phyloP scores from a whole-genome alignment of 2,888 invertebrate species.

The Ectemnius continuus region DNA sequence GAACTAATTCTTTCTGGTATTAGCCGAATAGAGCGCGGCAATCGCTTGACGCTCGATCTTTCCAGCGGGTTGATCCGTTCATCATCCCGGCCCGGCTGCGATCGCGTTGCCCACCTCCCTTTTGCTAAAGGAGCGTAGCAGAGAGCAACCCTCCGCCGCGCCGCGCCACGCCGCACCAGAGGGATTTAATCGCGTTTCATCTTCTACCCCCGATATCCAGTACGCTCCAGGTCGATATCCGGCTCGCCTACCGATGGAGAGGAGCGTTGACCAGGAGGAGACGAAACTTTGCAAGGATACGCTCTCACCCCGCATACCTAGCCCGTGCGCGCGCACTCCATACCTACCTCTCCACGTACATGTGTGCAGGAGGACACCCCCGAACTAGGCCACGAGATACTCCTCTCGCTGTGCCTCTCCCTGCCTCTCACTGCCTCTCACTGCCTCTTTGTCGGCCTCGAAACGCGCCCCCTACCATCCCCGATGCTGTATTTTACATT shows the following conservation, averaged over 20 bases:
- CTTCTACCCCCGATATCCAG: constrained; percentile 26
- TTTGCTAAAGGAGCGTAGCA: too few relatives aligned
- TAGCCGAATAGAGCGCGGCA: constrained; percentile 50
- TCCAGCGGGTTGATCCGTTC: constrained; percentile 19
- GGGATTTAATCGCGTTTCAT: constrained; percentile 64
- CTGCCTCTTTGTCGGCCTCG: not conserved
- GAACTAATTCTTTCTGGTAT: constrained; percentile 54
- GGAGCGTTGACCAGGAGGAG: constrained; percentile 64
- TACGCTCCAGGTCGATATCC: constrained; percentile 62
- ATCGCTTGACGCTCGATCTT: constrained; percentile 31
- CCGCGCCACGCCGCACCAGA: too few relatives aligned
- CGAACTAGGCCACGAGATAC: constrained; percentile 2
- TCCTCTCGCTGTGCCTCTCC: too few relatives aligned
- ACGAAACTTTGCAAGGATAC: constrained; percentile 57
- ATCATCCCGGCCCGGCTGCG: not conserved
- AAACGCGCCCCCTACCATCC: too few relatives aligned
- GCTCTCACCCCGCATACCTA: constrained; percentile 38
- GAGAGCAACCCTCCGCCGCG: not conserved
- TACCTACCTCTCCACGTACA: not conserved
- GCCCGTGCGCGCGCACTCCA: constrained; percentile 46
- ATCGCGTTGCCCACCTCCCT: constrained; percentile 19
- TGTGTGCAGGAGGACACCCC: constrained; percentile 18
- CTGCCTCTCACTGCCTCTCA: too few relatives aligned
- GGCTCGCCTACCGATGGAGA: constrained; percentile 60
- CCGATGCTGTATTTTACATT: too few relatives aligned